Evolutionary conservation across 2,888 invertebrate genomes (phyloP).

Genomic region (Pterostichus madidus): DNA sequence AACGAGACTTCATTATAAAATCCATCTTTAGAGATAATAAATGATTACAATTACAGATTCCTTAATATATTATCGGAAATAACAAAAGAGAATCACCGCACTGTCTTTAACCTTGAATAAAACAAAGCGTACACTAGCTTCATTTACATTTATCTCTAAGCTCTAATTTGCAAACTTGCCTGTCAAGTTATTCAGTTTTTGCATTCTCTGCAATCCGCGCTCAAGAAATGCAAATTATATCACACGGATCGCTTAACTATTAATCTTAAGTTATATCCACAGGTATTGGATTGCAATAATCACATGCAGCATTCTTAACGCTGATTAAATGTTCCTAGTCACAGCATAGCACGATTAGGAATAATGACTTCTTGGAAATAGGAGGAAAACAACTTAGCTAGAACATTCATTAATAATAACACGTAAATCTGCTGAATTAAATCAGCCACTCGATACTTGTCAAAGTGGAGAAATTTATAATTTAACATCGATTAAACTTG

Average conservation of each 20-base stretch:
- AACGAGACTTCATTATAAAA: no score
- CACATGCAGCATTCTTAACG: not conserved
- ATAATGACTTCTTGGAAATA: slow-evolving; percentile 28
- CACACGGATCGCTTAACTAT: slow-evolving; percentile 3
- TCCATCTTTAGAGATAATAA: not conserved
- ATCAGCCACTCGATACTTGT: not conserved
- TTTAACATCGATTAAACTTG: slow-evolving; percentile 4
- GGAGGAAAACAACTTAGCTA: slow-evolving; percentile 1
- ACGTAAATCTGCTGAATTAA: not conserved
- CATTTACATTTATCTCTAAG: slow-evolving; percentile 36
- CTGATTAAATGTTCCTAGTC: slow-evolving; percentile 28
- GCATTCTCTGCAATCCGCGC: slow-evolving; percentile 25
- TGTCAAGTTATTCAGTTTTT: slow-evolving; percentile 25
- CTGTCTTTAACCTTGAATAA: slow-evolving; percentile 19
- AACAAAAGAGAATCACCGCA: slow-evolving; percentile 41
- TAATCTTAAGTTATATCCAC: slow-evolving; percentile 8
- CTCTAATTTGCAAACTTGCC: slow-evolving; percentile 55
- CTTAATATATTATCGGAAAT: not conserved
- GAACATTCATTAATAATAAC: slow-evolving; percentile 14
- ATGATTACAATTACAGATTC: not conserved
- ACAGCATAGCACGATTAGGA: slow-evolving; percentile 14
- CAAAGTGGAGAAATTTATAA: not conserved
- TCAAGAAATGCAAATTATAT: slow-evolving; percentile 42
- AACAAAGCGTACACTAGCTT: slow-evolving; percentile 15
- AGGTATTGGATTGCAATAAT: not conserved